A percentile compares a stretch with the other conserved stretches of the same genome.
phyloP scores from a whole-genome alignment of 2,888 invertebrate species.

The Mactromeris polynyma region DNA sequence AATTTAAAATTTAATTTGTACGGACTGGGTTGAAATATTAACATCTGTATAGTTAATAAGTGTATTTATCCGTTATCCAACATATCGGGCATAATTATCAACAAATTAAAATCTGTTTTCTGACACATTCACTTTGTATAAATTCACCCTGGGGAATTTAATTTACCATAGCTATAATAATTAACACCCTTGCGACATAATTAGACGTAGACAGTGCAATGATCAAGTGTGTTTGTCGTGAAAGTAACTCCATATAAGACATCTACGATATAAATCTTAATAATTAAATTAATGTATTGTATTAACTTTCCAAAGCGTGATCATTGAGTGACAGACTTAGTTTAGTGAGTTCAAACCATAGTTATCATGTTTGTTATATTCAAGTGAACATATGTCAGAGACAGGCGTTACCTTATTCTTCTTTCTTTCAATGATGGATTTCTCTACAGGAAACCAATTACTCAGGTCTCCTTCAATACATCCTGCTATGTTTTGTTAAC shows the following conservation, averaged over 20 bases:
- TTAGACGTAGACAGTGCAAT: no score
- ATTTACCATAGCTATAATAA: neutral
- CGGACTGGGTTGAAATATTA: no score
- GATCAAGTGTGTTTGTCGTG: neutral
- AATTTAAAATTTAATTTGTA: no score
- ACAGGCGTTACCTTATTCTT: neutral
- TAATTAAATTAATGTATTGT: neutral
- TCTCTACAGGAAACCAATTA: neutral
- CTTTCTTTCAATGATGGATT: neutral
- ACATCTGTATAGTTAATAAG: neutral
- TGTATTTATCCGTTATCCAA: neutral
- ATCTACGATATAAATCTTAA: neutral
- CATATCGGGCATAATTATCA: neutral
- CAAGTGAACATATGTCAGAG: neutral
- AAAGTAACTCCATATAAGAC: neutral
- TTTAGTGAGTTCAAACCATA: neutral
- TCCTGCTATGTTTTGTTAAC: neutral
- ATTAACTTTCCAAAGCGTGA: neutral
- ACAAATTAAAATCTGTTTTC: neutral
- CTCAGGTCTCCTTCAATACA: neutral
- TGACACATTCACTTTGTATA: neutral
- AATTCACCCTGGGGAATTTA: neutral
- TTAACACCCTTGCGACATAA: neutral
- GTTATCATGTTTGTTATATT: neutral
- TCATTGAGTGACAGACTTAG: neutral